Evolutionary conservation across 2,888 invertebrate genomes (phyloP), one percentile per base, ranked within the genome.

Genomic region (Nysson spinosus): DNA sequence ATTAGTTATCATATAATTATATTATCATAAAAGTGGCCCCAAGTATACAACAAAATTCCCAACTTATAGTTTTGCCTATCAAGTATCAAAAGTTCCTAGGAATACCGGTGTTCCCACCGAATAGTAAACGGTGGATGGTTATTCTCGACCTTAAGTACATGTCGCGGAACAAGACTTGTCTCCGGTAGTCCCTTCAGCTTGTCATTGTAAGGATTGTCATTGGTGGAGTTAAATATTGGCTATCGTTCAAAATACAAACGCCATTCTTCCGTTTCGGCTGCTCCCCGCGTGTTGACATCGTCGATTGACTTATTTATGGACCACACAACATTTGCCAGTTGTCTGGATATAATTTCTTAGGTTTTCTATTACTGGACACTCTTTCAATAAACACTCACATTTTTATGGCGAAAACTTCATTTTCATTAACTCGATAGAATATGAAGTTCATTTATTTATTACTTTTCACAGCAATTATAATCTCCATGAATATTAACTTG

Each of bases 221-320:
- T 51, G 63, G 17, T 20, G 46, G 54, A 58, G 67, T 76, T 68
- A 73, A 73, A 73, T 70, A 77, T 75, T 73, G 68, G 63, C 67
- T 67, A 65, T 77, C 77, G 54, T 46, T 70, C 70, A 76, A 73
- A 69, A 66, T 47, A 66, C 68, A 68, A 72, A 70, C 51, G 56
- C 67, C 61, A 65, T 37, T 61, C 42, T 44, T 26, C 52, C 49
- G 52, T 44, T 47, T 30, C 12, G 17, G 28, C 46, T 44, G 26
- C 24, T 42, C 46, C 14, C 35, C 32, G 65, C 12, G 30, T 26
- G 30, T 28, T 20, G 63, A 42, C 62, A 61, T 63, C 58, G 51
- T 6, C 70, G 60, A 76, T 69, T 77, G 75, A 76, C 74, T 75
- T 81, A 74, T 80, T 81, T 81, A 81, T 75, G 79, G 72, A 58